Percentiles rank a stretch among this genome's conserved stretches.
Conservation (phyloP, 2,113 vertebrate genomes). For the Hippocampus barbouri region DNA sequence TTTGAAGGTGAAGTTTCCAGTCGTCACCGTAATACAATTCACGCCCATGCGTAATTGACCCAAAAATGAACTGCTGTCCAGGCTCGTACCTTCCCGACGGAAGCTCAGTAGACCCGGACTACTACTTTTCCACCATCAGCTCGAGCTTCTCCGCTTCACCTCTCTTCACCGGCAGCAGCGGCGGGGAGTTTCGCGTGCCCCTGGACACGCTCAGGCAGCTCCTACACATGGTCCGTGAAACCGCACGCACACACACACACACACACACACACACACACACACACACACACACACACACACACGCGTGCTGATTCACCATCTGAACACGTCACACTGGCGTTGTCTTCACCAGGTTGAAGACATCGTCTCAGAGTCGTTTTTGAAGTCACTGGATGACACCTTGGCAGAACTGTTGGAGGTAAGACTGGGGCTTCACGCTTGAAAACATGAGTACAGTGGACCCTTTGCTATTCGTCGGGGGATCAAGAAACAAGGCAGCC, state of each 20-base stretch:
- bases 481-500: too few relatives aligned
- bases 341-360: conserved; percentile 79
- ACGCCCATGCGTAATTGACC: not conserved
- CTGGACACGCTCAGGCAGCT: conserved; percentile 85
- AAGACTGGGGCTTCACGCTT: not conserved
- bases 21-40: not conserved
- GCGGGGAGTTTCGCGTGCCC: conserved; percentile 84
- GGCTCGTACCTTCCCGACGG: conserved; percentile 90
- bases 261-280: too few relatives aligned
- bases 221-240: conserved; percentile 80
- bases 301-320: not conserved
- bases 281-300: too few relatives aligned
- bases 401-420: conserved; percentile 81
- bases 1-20: conserved; percentile 82
- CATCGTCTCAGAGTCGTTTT: conserved; percentile 83
- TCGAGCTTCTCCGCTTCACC: conserved; percentile 96
- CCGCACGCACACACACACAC: not conserved
- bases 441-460: not conserved
- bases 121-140: conserved; percentile 93
- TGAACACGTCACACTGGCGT: not conserved
- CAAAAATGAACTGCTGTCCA: conserved; percentile 30
- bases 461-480: too few relatives aligned
- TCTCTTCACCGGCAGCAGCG: conserved; percentile 86
- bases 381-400: conserved; percentile 81
- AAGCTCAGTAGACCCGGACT: conserved; percentile 84